Evolutionary conservation across 2,797 vertebrate species (phyloP).

Genomic region (Leucoraja ocellata): DNA sequence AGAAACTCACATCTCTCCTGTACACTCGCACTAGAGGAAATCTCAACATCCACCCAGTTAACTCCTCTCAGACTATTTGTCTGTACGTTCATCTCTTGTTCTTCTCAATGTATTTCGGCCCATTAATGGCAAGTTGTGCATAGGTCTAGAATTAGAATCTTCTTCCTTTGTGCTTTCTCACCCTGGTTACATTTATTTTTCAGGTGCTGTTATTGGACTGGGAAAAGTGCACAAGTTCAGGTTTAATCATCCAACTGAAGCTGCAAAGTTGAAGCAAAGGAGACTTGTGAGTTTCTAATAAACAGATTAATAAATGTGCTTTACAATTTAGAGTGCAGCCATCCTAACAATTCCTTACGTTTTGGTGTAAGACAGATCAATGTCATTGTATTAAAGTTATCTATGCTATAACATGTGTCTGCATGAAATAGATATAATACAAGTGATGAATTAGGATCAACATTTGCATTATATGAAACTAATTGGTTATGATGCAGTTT

Average conservation of each 20-base stretch:
- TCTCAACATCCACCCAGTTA: too few species aligned
- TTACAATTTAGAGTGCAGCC: neutral
- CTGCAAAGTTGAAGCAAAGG: slow-evolving; percentile 76
- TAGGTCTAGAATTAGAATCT: neutral
- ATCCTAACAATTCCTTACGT: neutral
- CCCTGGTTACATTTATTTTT: slow-evolving; percentile 38
- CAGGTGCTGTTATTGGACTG: slow-evolving; percentile 81
- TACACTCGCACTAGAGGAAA: too few species aligned
- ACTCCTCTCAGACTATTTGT: too few species aligned
- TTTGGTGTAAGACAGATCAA: neutral
- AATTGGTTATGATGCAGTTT: too few species aligned
- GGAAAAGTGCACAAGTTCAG: slow-evolving; percentile 82
- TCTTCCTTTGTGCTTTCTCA: neutral
- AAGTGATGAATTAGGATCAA: too few species aligned
- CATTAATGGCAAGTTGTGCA: neutral
- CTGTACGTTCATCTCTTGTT: too few species aligned
- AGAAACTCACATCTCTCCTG: slow-evolving; percentile 69
- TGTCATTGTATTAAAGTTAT: too few species aligned
- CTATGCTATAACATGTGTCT: too few species aligned
- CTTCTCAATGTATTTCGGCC: too few species aligned
- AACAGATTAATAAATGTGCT: neutral
- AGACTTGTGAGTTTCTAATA: slow-evolving; percentile 66
- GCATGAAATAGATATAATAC: too few species aligned
- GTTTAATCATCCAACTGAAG: slow-evolving; percentile 93
- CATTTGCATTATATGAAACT: too few species aligned